Percentiles rank a stretch among this genome's conserved stretches.
Conservation (phyloP, 2,888 invertebrate genomes). For the Meghimatium bilineatum region DNA sequence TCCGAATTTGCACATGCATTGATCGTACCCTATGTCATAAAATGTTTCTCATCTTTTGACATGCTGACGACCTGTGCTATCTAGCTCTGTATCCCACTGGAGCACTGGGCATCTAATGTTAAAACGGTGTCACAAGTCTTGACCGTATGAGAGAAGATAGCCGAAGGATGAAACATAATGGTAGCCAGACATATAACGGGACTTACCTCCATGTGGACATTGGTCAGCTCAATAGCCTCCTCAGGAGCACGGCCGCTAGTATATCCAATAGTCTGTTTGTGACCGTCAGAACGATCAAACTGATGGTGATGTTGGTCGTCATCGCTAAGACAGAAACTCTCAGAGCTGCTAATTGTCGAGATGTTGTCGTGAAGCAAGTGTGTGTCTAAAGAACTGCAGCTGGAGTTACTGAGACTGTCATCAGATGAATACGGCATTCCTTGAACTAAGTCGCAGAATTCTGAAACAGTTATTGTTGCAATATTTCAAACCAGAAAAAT, state of each 20-base stretch:
- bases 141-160: too few species aligned
- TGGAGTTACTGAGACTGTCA: constrained; percentile 39
- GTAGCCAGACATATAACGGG: too few species aligned
- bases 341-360: constrained; percentile 26
- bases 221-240: constrained; percentile 18
- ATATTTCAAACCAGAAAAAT: neutral
- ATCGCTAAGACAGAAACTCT: constrained; percentile 37
- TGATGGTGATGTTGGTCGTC: constrained; percentile 34
- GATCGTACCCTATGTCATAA: too few species aligned
- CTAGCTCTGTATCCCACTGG: too few species aligned
- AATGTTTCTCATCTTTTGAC: too few species aligned
- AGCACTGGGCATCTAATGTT: too few species aligned
- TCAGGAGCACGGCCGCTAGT: neutral
- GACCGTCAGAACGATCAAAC: neutral
- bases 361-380: neutral
- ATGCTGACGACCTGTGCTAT: too few species aligned
- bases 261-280: constrained; percentile 17
- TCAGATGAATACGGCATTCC: constrained; percentile 29
- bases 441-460: neutral
- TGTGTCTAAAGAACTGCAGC: constrained; percentile 31
- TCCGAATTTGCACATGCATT: too few species aligned
- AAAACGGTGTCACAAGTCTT: too few species aligned
- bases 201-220: constrained; percentile 36
- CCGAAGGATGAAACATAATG: too few species aligned
- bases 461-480: neutral